These are phyloP conservation scores for Branchipolynoe longqiensis DNA, from an alignment of 2,888 invertebrate species.

Conservation along the genomic window DNA sequence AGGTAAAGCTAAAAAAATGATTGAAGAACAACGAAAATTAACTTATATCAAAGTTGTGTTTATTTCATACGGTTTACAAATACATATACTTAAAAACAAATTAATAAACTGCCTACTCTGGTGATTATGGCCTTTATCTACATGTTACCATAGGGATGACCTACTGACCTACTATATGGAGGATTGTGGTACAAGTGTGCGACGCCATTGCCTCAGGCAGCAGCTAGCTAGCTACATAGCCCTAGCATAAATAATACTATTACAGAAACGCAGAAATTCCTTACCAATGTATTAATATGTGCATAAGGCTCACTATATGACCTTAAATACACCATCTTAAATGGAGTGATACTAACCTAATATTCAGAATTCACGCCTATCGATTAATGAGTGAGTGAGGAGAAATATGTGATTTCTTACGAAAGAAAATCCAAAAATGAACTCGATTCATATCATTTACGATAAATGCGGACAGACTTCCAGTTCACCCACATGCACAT, in stretches of 20 bases:
- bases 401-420: too few species aligned
- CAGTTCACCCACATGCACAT: too few species aligned
- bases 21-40: too few species aligned
- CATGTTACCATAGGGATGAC: slow-evolving; percentile 8
- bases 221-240: slow-evolving; percentile 33
- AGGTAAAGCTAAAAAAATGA: too few species aligned
- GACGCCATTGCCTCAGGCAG: too few species aligned
- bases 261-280: slow-evolving; percentile 24
- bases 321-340: too few species aligned
- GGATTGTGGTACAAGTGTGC: slow-evolving; percentile 22
- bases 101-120: slow-evolving; percentile 25
- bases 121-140: slow-evolving; percentile 30
- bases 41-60: slow-evolving; percentile 31
- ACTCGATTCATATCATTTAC: too few species aligned
- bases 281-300: slow-evolving; percentile 4
- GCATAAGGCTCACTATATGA: background rate
- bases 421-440: too few species aligned
- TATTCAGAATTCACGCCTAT: too few species aligned
- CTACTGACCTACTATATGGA: slow-evolving; percentile 6
- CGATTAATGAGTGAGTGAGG: too few species aligned
- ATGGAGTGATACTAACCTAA: too few species aligned
- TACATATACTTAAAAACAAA: slow-evolving; percentile 16
- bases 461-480: too few species aligned
- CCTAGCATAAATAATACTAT: slow-evolving; percentile 40
- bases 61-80: slow-evolving; percentile 39